Percentiles rank a stretch among this genome's conserved stretches.
Evolutionary conservation across 2,888 invertebrate genomes (phyloP).

Genomic region (Patella pellucida): DNA sequence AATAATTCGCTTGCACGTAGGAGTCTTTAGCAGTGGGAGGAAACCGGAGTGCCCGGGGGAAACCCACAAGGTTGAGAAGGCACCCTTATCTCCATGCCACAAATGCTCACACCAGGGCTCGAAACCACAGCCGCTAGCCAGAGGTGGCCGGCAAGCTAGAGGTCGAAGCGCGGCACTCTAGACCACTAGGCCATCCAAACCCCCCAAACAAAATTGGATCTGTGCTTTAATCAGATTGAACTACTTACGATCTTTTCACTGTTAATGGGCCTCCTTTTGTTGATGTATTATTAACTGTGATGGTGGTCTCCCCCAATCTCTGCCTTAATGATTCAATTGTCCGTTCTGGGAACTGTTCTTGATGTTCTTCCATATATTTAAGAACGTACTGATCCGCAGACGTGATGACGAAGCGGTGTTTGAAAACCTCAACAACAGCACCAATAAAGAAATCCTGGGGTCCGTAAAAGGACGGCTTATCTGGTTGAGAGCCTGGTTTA

Average conservation of each 20-base stretch:
- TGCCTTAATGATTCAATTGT: slow-evolving; percentile 53
- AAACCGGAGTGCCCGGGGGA: too few species aligned
- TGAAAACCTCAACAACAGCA: slow-evolving; percentile 80
- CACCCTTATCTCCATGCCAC: too few species aligned
- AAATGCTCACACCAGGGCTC: too few species aligned
- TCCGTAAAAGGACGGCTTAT: slow-evolving; percentile 82
- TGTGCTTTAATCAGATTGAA: too few species aligned
- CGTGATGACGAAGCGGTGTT: slow-evolving; percentile 82
- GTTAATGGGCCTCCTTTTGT: slow-evolving; percentile 65
- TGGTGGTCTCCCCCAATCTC: slow-evolving; percentile 42
- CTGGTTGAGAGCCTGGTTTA: slow-evolving; percentile 77
- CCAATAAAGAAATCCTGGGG: slow-evolving; percentile 86
- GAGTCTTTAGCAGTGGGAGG: too few species aligned
- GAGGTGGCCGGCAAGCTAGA: too few species aligned
- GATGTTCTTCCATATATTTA: slow-evolving; percentile 75
- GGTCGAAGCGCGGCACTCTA: too few species aligned
- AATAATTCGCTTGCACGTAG: too few species aligned
- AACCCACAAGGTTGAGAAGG: too few species aligned
- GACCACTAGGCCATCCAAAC: too few species aligned
- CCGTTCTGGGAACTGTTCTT: slow-evolving; percentile 65
- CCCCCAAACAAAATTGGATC: too few species aligned
- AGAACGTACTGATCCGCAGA: slow-evolving; percentile 90
- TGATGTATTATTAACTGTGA: slow-evolving; percentile 41
- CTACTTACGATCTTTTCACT: slow-evolving; percentile 58
- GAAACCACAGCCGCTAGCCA: too few species aligned